Base-by-base conservation (phyloP, 2,888 invertebrate species). In the Pachydiplax longipennis region DNA sequence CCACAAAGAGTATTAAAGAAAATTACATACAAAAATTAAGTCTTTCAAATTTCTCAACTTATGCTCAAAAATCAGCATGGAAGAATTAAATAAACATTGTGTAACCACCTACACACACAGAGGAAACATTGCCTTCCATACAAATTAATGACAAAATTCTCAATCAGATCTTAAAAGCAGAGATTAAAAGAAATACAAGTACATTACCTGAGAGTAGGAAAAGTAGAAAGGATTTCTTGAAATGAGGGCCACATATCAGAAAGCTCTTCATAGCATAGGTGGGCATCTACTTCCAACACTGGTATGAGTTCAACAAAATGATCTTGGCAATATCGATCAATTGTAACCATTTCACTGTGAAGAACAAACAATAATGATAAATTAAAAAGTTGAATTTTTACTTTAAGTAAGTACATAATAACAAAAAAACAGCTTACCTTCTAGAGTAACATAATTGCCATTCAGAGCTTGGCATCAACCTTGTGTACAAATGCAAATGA, bases 241-340 rank as follows among this genome's bases (percentile, higher is more conserved):
- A 96, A 94, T 80, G 94, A 93, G 25, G 95, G 94, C 94, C 95
- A 95, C 93, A 95, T 94, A 91, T 94, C 94, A 44, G 94, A 92
- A 18, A 95, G 92, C 92, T 95, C 95, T 90, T 95, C 94, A 91
- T 94, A 94, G 90, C 94, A 94, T 0, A 95, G 94, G 90, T 94
- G 93, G 18, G 94, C 94, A 90, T 95, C 94, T 65, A 95, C 94
- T 92, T 95, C 95, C 90, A 95, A 92, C 3, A 95, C 95, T 53
- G 95, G 95, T 22, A 95, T 94, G 91, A 95, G 93, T 91, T 94
- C 94, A 91, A 95, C 93, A 91, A 95, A 95, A 80, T 95, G 94
- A 92, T 95, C 95, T 91, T 94, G 93, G 93, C 95, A 95, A 92
- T 95, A 95, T 90, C 95, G 94, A 92, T 95, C 95, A 80, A 95